Conservation (phyloP, 2,888 invertebrate species). For the Microchrysa polita region DNA sequence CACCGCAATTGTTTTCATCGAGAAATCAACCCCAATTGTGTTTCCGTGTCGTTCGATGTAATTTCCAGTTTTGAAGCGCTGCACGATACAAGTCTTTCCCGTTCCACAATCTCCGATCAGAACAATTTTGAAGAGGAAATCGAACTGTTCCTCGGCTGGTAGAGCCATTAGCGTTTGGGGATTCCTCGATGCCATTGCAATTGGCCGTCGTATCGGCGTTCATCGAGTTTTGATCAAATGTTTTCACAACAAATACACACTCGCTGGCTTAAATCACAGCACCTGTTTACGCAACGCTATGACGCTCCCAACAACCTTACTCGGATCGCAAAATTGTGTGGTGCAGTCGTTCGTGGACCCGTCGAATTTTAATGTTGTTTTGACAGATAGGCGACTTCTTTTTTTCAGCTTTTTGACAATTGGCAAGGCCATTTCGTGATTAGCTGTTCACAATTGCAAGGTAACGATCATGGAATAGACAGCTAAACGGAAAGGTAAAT, state of each 20-base stretch:
- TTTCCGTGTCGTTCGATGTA: conserved; percentile 95
- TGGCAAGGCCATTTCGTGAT: conserved; percentile 3
- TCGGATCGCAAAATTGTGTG: background rate
- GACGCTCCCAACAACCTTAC: conserved; percentile 4
- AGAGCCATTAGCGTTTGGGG: conserved; percentile 80
- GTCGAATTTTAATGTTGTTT: conserved; percentile 24
- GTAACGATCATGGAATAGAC: too few species aligned
- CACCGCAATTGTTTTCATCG: conserved; percentile 95
- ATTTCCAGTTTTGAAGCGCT: conserved; percentile 94
- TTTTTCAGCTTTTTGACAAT: conserved; percentile 13
- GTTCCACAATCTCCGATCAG: conserved; percentile 91
- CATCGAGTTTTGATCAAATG: background rate
- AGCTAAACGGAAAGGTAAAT: too few species aligned
- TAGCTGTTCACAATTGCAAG: conserved; percentile 5
- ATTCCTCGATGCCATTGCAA: conserved; percentile 75
- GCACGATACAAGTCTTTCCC: conserved; percentile 95
- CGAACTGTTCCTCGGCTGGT: conserved; percentile 82
- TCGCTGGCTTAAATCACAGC: conserved; percentile 12
- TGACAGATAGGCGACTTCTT: conserved; percentile 17
- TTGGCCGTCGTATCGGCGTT: conserved; percentile 1
- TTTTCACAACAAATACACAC: background rate
- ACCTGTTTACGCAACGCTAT: conserved; percentile 38
- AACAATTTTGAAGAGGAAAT: conserved; percentile 95
- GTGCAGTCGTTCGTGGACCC: too few species aligned
- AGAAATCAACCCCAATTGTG: conserved; percentile 98